Conservation (phyloP, 1,140 invertebrate species). For the Ganaspis sp. region DNA sequence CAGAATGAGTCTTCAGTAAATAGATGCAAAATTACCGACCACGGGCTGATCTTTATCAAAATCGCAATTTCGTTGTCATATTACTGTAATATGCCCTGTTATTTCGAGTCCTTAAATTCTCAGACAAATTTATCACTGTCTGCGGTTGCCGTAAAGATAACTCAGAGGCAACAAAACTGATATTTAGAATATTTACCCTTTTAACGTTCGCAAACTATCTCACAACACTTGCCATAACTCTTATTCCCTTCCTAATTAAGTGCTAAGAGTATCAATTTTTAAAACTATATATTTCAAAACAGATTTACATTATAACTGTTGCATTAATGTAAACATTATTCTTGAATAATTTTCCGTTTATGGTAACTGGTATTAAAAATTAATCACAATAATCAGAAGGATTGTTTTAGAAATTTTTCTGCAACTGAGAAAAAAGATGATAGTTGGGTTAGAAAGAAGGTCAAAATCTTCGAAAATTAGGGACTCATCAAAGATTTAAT, state of each 20-base stretch:
- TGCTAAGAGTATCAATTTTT: too few species aligned
- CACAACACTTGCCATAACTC: too few species aligned
- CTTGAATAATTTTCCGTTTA: too few species aligned
- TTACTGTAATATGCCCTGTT: constrained; percentile 25
- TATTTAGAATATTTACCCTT: constrained; percentile 16
- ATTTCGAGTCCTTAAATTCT: constrained; percentile 3
- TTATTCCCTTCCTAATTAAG: neutral
- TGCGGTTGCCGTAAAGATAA: constrained; percentile 25
- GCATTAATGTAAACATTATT: too few species aligned
- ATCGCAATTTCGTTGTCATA: constrained; percentile 25
- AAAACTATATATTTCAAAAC: too few species aligned
- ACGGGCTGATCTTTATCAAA: constrained; percentile 16
- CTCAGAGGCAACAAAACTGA: neutral
- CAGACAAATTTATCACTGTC: constrained; percentile 19
- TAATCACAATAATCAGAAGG: neutral
- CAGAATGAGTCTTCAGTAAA: constrained; percentile 32
- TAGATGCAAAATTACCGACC: constrained; percentile 15
- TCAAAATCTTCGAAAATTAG: constrained; percentile 37
- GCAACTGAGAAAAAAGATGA: neutral
- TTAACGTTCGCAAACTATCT: neutral
- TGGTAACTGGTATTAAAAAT: too few species aligned
- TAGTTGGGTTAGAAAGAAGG: neutral
- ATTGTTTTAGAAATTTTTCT: neutral
- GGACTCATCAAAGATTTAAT: constrained; percentile 33
- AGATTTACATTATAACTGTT: too few species aligned